Conservation (phyloP, 2,888 invertebrate species). For the Campoplex nolae region DNA sequence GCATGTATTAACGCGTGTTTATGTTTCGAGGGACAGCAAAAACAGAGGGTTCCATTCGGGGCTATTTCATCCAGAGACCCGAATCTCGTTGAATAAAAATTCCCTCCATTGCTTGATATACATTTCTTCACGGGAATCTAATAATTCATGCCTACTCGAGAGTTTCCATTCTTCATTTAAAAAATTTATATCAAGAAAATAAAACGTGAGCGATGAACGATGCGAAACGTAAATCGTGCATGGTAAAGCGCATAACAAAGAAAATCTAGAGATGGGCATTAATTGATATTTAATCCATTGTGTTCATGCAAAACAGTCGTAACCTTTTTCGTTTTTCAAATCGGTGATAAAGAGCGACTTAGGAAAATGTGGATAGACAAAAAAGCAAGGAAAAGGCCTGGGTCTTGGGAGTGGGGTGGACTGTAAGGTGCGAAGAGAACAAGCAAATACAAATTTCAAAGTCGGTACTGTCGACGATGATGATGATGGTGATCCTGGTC, state of each 20-base stretch:
- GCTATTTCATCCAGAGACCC: constrained; percentile 56
- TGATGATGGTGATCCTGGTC: constrained; percentile 34
- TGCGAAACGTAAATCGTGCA: neutral
- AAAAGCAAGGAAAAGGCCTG: constrained; percentile 5
- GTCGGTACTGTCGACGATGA: constrained; percentile 28
- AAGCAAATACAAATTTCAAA: constrained; percentile 5
- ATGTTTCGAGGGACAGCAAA: neutral
- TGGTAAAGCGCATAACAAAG: neutral
- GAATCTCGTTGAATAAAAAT: constrained; percentile 60
- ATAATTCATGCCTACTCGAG: neutral
- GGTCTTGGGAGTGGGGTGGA: constrained; percentile 44
- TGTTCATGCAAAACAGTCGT: neutral
- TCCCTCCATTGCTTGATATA: constrained; percentile 56
- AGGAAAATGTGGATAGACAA: neutral
- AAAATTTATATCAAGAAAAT: neutral
- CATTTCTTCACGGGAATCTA: constrained; percentile 22
- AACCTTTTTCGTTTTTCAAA: neutral
- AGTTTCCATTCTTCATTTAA: neutral
- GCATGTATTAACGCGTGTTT: constrained; percentile 14
- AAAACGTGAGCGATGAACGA: constrained; percentile 10
- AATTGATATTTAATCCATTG: too few species aligned
- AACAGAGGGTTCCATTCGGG: constrained; percentile 30
- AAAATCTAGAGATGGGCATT: neutral
- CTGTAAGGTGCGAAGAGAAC: constrained; percentile 37
- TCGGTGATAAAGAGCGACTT: neutral